phyloP scores from a whole-genome alignment of 23 tunicate genomes.

The Pegea sp. region DNA sequence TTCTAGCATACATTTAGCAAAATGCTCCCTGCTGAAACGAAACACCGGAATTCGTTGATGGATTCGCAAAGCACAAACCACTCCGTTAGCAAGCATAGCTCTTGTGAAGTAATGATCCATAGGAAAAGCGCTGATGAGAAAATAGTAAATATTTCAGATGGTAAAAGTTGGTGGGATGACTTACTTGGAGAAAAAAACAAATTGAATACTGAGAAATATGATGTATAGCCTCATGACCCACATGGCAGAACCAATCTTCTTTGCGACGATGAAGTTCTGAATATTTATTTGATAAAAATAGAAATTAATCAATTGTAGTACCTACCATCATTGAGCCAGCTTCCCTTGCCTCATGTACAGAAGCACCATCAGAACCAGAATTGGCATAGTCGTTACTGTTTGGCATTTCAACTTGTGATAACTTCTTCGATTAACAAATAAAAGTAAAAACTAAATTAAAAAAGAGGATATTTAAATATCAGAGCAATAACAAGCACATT shows the following conservation, averaged over 20 bases:
- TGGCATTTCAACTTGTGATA: too few species aligned
- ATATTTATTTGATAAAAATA: neutral
- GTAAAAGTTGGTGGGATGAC: neutral
- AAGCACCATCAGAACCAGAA: slow-evolving; percentile 27
- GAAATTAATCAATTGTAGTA: too few species aligned
- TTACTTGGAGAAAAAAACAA: slow-evolving; percentile 69
- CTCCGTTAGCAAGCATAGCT: slow-evolving; percentile 69
- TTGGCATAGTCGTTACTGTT: too few species aligned
- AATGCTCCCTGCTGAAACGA: slow-evolving; percentile 29
- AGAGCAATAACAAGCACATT: too few species aligned
- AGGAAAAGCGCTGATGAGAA: slow-evolving; percentile 35
- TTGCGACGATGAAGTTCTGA: slow-evolving; percentile 63
- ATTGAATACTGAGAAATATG: slow-evolving; percentile 53
- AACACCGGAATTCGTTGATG: slow-evolving; percentile 76
- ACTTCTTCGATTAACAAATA: too few species aligned
- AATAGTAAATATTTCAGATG: neutral
- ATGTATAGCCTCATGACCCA: slow-evolving; percentile 53
- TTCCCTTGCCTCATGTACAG: slow-evolving; percentile 47
- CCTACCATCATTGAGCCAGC: slow-evolving; percentile 44
- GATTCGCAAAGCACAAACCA: slow-evolving; percentile 64
- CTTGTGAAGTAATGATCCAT: slow-evolving; percentile 66
- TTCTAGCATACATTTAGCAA: slow-evolving; percentile 34
- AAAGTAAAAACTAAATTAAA: too few species aligned
- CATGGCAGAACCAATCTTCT: slow-evolving; percentile 54
- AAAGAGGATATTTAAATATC: too few species aligned